Evolutionary conservation across 2,113 vertebrate genomes (phyloP).

Genomic region (Actenoides lindsayi): DNA sequence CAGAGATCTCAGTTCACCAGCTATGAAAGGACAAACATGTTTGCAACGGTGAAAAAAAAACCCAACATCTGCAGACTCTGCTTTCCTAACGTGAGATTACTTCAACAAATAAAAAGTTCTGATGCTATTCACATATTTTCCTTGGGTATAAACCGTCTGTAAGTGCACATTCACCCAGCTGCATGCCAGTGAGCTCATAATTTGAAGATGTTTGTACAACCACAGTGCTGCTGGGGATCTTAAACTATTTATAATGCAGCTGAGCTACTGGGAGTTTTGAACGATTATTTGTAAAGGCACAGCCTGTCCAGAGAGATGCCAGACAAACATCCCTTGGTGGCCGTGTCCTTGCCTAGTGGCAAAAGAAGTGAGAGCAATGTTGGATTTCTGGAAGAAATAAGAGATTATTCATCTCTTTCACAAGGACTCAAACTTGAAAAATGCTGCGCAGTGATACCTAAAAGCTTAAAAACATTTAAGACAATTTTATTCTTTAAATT

Average conservation of each 20-base stretch:
- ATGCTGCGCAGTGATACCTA: not conserved
- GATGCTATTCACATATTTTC: not conserved
- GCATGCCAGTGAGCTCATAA: constrained; percentile 4
- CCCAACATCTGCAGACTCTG: not conserved
- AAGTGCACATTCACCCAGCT: not conserved
- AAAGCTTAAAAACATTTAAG: not conserved
- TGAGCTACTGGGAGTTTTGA: not conserved
- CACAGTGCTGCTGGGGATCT: constrained; percentile 23
- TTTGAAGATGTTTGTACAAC: constrained; percentile 43
- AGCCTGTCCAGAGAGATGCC: not conserved
- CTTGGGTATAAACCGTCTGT: not conserved
- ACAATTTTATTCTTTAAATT: not conserved
- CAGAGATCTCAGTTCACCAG: not conserved
- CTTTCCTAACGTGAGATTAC: not conserved
- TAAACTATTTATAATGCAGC: constrained; percentile 22
- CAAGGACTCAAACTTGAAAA: not conserved
- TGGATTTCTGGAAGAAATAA: not conserved
- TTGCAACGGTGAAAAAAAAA: not conserved
- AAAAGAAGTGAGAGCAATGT: not conserved
- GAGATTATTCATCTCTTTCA: not conserved
- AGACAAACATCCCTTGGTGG: not conserved
- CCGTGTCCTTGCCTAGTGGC: not conserved
- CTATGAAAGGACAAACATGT: not conserved
- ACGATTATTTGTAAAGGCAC: constrained; percentile 20
- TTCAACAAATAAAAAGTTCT: not conserved